Conservation (phyloP, 2,888 invertebrate species). For the Drosophila borborema region DNA sequence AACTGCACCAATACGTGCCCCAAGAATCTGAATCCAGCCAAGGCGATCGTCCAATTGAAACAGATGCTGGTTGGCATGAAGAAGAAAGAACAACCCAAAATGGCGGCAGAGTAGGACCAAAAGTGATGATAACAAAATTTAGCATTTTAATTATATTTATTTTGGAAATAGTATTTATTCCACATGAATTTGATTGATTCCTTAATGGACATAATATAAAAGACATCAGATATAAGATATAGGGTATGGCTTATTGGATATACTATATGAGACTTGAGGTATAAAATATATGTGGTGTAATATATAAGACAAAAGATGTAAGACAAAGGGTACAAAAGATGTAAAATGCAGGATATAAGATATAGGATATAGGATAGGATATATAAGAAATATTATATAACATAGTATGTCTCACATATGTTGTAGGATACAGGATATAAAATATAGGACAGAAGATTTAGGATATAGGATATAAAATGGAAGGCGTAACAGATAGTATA, state of each 20-base stretch:
- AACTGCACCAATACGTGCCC: slow-evolving; percentile 98
- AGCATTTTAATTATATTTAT: not conserved
- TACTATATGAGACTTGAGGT: not conserved
- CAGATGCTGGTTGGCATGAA: slow-evolving; percentile 92
- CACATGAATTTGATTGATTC: not conserved
- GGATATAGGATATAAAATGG: not conserved
- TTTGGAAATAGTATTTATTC: not conserved
- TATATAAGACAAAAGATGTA: not conserved
- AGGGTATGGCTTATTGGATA: no score
- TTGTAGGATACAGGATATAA: not conserved
- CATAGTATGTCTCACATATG: not conserved
- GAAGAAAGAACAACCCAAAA: slow-evolving; percentile 90
- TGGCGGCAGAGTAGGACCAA: slow-evolving; percentile 86
- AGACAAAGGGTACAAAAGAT: not conserved
- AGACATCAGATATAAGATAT: not conserved
- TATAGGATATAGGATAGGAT: not conserved
- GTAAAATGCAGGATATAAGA: not conserved
- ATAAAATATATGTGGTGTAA: not conserved
- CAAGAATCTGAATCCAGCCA: slow-evolving; percentile 97
- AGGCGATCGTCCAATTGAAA: slow-evolving; percentile 97
- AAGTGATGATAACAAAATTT: not conserved
- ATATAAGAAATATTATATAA: not conserved
- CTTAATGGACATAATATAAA: no score
- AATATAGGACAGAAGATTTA: not conserved
- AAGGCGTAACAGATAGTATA: not conserved